phyloP scores from a whole-genome alignment of 2,113 vertebrate genomes.

The Dunckerocampus dactyliophorus region DNA sequence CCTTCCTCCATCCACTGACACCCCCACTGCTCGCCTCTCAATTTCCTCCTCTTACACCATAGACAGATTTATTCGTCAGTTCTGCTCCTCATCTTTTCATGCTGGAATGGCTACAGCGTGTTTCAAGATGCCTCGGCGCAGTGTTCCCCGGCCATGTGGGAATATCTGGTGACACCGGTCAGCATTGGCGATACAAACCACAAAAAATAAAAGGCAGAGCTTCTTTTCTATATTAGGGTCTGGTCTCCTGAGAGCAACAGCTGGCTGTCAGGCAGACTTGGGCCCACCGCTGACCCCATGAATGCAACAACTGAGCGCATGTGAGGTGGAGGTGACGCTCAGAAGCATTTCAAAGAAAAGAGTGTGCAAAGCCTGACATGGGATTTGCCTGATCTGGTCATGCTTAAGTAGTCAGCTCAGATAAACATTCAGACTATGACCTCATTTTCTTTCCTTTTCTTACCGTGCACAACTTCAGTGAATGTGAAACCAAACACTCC shows the following conservation, averaged over 20 bases:
- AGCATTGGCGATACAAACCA: conserved; percentile 10
- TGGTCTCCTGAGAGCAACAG: conserved; percentile 60
- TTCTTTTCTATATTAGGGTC: conserved; percentile 58
- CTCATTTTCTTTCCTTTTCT: not conserved
- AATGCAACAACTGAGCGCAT: not conserved
- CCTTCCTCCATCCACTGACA: conserved; percentile 12
- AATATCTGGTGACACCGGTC: conserved; percentile 39
- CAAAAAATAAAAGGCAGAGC: conserved; percentile 23
- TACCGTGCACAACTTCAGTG: not conserved
- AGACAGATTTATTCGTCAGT: conserved; percentile 28
- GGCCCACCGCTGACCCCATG: conserved; percentile 3
- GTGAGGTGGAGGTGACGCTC: not conserved
- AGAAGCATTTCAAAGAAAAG: too few species aligned
- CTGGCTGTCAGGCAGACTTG: conserved; percentile 53
- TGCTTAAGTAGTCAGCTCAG: conserved; percentile 1
- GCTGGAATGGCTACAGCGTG: conserved; percentile 16
- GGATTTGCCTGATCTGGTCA: not conserved
- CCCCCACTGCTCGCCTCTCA: conserved; percentile 18
- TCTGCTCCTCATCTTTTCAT: not conserved
- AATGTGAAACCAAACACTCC: not conserved
- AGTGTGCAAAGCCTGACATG: not conserved
- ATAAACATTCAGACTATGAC: not conserved
- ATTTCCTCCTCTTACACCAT: conserved; percentile 13
- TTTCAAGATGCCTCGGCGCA: conserved; percentile 34
- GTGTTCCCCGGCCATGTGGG: conserved; percentile 20